A percentile compares a stretch with the other conserved stretches of the same genome.
Conservation (phyloP, 2,797 vertebrate species). For the Anas acuta region DNA sequence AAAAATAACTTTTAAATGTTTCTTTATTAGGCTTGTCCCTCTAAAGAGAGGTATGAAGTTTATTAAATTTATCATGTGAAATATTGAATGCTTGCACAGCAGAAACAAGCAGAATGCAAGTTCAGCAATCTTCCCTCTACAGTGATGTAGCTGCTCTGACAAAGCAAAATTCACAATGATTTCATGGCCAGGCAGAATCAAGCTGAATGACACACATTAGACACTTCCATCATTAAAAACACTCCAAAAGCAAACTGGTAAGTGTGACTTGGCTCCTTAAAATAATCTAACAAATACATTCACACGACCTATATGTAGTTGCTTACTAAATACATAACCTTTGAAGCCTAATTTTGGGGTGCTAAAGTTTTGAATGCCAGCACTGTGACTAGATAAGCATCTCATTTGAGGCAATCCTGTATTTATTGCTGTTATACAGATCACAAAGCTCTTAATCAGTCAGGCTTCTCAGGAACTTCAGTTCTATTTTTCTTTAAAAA, state of each 20-base stretch:
- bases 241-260: neutral
- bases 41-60: conserved; percentile 13
- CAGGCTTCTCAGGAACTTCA: neutral
- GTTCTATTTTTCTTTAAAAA: neutral
- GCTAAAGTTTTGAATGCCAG: neutral
- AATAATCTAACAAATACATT: neutral
- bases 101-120: conserved; percentile 40
- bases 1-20: conserved; percentile 51
- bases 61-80: conserved; percentile 16
- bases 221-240: neutral
- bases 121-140: conserved; percentile 35
- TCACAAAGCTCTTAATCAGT: neutral
- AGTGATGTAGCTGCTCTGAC: neutral
- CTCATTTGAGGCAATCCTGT: neutral
- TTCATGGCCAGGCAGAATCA: conserved; percentile 13
- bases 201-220: neutral
- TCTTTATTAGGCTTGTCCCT: conserved; percentile 10
- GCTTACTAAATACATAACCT: neutral
- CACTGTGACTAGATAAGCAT: neutral
- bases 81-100: conserved; percentile 49
- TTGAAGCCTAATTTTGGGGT: neutral
- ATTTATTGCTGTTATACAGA: neutral
- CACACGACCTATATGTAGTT: accelerated
- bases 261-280: neutral
- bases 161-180: neutral